Evolutionary conservation across 2,888 invertebrate genomes (phyloP), one percentile per base, ranked within the genome.

Genomic region (Cephus runcator): DNA sequence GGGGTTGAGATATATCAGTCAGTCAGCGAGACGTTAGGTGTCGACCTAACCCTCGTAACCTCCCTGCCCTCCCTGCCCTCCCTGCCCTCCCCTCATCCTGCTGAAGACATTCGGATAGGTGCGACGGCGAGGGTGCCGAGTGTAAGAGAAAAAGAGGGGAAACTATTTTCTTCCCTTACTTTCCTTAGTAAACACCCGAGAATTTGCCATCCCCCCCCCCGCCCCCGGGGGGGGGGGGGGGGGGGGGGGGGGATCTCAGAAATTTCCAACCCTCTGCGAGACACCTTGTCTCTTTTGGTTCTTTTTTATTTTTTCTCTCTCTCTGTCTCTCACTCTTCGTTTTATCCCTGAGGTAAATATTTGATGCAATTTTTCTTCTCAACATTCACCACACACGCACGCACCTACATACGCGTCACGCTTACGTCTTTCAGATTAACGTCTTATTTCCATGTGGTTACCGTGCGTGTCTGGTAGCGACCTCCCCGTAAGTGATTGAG

Each of bases 321-420:
- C 76, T 69, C 33, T 34, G 30, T 34, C 69, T 76, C 76, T 56
- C 30, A 73, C 77, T 78, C 75, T 35, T 75, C 56, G n/a, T 36
- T 34, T 56, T 23, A 73, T 76, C 77, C 30, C 73, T 84, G 78
- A 78, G 80, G 86, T 87, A 88, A 88, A 88, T 88, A 88, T 87
- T 88, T 86, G 85, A 86, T 84, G 85, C 80, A 84, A 88, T 88
- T 87, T 88, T 84, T 85, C 84, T 86, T 81, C 81, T 23, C 56
- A 23, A 9, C 56, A 56, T 23, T 6, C 2, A 6, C 40, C 56
- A 9, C 23, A 23, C 56, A 6, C 9, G 23, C 56, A 56, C 9
- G 6, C 56, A 56, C 56, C 9, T 23, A 9, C 9, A 56, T 23
- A 23, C 56, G 56, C 23, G 56, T 56, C 56, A 9, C 23, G 56